Evolutionary conservation across 2,113 vertebrate species (phyloP), one percentile per base, ranked within the genome.

Genomic region (Chionis minor): DNA sequence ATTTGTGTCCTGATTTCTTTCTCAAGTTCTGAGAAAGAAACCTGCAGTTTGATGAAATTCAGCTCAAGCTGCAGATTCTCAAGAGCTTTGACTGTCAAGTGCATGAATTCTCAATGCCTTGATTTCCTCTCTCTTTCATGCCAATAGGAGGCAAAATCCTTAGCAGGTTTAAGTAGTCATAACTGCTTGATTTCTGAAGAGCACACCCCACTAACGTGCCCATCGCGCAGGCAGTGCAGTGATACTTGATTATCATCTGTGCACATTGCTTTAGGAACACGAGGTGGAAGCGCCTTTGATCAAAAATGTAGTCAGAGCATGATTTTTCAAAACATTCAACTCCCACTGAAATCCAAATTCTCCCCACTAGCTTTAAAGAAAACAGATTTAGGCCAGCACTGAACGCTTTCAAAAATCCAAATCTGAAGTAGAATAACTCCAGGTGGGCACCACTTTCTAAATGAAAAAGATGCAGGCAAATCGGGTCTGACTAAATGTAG

Each of bases 301-400:
- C 62, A 94, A 79, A 88, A 85, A 52, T 17, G 14, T 54, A 89
- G 77, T 6, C 66, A 56, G 54, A 79, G 20, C 4, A 69, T 4
- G 32, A 62, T 66, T 88, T 88, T 92, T 66, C 89, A 80, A 94
- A 84, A 80, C 65, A 90, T 51, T 89, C 66, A 58, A 0, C 73
- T 92, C 89, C 78, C 71, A 51, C 83, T 81, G 86, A 94, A 96
- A 85, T 40, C 40, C 59, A 27, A 44, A 58, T 32, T 72, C 73
- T 59, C 70, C 58, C 38, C 83, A 55, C 66, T 8, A 42, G 58
- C 74, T 82, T 85, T 56, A 62, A 72, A 75, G 61, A n/a, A 91
- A 93, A 49, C 3, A 62, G 35, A 73, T 72, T 87, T 54, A 65
- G 24, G 73, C 49, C 91, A 92, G 22, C 35, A 23, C 35, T 14